Conservation (phyloP, 1,140 invertebrate species). For the Ceratosolen fusciceps region DNA sequence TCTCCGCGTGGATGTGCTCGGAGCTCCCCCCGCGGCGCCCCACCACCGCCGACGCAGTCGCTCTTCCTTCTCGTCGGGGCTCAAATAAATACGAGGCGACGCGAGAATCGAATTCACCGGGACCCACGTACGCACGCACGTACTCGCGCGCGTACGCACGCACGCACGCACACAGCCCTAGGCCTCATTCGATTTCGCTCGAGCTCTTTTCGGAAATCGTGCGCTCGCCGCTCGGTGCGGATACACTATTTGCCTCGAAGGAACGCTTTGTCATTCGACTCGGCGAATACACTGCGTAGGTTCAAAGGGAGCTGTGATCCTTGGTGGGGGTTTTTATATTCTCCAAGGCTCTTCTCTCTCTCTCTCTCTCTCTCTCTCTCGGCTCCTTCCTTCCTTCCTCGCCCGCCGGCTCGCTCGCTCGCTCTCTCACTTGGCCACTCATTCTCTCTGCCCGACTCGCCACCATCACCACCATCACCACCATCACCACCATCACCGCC, state of each 20-base stretch:
- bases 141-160: background rate
- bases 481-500: no score
- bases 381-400: background rate
- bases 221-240: constrained; percentile 32
- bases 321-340: constrained; percentile 6
- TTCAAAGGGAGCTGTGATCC: constrained; percentile 9
- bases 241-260: constrained; percentile 30
- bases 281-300: constrained; percentile 31
- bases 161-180: background rate
- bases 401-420: background rate
- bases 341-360: constrained; percentile 20
- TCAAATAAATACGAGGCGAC: constrained; percentile 16
- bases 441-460: no score
- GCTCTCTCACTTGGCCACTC: no score
- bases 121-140: background rate
- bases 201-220: constrained; percentile 30
- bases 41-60: constrained; percentile 3
- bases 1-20: constrained; percentile 15
- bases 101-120: constrained; percentile 24
- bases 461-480: no score
- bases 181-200: constrained; percentile 1
- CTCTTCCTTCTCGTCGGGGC: background rate
- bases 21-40: background rate
- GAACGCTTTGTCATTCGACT: constrained; percentile 45
- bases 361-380: constrained; percentile 6